Percentiles rank a stretch among this genome's conserved stretches.
phyloP scores from a whole-genome alignment of 2,113 vertebrate genomes.

The Erythrocercus mccallii region DNA sequence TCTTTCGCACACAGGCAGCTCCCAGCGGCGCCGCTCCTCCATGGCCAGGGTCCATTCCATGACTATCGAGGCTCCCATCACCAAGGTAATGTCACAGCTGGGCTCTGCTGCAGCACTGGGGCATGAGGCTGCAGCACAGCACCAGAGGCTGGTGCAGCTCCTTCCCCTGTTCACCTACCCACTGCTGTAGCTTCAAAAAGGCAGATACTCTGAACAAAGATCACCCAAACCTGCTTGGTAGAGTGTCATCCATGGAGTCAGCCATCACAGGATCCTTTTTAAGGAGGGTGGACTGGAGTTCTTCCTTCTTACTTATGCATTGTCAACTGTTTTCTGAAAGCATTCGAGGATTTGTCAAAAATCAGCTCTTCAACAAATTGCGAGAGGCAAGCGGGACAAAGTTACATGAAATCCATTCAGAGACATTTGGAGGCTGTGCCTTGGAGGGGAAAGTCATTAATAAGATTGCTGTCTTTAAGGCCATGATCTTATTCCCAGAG shows the following conservation, averaged over 20 bases:
- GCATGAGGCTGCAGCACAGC: neutral
- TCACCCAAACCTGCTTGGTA: neutral
- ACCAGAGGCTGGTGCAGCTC: neutral
- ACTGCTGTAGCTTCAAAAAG: neutral
- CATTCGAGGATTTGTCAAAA: neutral
- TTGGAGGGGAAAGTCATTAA: neutral
- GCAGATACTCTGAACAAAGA: neutral
- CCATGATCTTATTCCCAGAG: neutral
- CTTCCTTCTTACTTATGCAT: neutral
- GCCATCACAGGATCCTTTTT: neutral
- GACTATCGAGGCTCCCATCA: conserved; percentile 98
- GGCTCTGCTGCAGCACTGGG: no score
- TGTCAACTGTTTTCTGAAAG: neutral
- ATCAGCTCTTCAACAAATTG: neutral
- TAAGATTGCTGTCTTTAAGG: neutral
- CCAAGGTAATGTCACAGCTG: conserved; percentile 84
- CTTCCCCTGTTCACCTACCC: neutral
- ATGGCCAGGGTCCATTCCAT: conserved; percentile 98
- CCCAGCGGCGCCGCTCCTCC: conserved; percentile 92
- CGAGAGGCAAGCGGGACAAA: neutral
- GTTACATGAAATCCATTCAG: neutral
- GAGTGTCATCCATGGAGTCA: neutral
- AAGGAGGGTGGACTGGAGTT: neutral
- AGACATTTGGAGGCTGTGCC: neutral
- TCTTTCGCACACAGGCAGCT: conserved; percentile 76